Evolutionary conservation across 2,888 invertebrate species (phyloP), one percentile per base, ranked within the genome.

Genomic region (Anorthoa munda): DNA sequence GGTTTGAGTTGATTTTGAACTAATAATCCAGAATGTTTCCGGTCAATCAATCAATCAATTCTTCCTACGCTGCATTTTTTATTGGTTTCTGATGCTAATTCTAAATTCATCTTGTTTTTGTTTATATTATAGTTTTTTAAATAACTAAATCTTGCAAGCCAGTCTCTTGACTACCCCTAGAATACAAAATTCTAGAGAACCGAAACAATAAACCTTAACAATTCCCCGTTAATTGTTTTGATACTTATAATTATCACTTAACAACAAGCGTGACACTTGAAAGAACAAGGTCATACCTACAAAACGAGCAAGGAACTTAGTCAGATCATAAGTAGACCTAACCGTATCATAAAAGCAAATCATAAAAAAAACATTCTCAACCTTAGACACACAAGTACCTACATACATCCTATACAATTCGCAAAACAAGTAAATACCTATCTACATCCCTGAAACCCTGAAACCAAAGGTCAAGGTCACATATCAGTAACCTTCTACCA

Each of bases 391-490:
- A 55, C 7, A 18, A 74, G 18, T 58, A 7, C 31, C 31, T 7
- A 50, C 45, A 1, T 12, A 3, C 5, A 13, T 15, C 23, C 31
- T 17, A 45, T 2, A 55, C 50, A 50, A 55, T 17, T 26, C n/a
- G 17, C 58, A 15, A 53, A 23, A 26, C 13, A 21, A 15, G 39
- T 9, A 59, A n/a, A 56, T 39, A 77, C 39, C 26, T 55, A 53
- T 56, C 26, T 18, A 63, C 61, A 31, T 58, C 58, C 63, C 69
- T 61, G 13, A 60, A 55, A 26, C 63, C 51, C 61, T 65, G 21
- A 70, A 66, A 46, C 7, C 12, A 26, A 61, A 74, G 65, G 63
- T 64, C 77, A 82, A 73, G 74, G 76, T 69, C 51, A 75, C 39
- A 9, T 18, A 31, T 65, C 53, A 56, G 11, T 31, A 53, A 53